These are phyloP conservation scores for Donacobius atricapilla DNA, from an alignment of 2,113 vertebrate genomes.

Conservation along the genomic window DNA sequence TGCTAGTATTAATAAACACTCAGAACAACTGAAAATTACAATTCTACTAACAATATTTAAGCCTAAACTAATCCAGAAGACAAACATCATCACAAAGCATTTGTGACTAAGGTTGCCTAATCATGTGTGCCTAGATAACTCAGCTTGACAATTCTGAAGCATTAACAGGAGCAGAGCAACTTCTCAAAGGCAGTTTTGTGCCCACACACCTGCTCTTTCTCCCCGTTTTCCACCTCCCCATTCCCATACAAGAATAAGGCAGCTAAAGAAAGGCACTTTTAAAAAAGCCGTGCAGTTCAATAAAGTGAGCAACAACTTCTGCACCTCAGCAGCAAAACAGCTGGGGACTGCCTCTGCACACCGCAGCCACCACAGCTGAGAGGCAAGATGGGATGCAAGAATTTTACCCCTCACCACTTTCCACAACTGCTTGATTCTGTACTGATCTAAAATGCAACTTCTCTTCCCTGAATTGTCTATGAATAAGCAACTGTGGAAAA, in stretches of 20 bases:
- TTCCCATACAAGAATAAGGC: not conserved
- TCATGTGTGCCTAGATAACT: not conserved
- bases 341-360: not conserved
- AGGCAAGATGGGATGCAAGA: accelerated
- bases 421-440: not conserved
- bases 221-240: not conserved
- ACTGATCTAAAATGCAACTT: not conserved
- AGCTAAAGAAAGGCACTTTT: not conserved
- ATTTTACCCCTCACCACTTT: not conserved
- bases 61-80: not conserved
- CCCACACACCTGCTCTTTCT: not conserved
- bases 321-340: not conserved
- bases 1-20: not conserved
- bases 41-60: not conserved
- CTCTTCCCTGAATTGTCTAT: not conserved
- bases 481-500: not conserved
- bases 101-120: not conserved
- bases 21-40: not conserved
- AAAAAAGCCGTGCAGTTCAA: not conserved
- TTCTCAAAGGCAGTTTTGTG: not conserved
- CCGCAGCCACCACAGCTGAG: not conserved
- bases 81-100: not conserved
- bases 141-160: not conserved
- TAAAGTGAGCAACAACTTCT: not conserved
- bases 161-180: not conserved